Evolutionary conservation across 2,113 vertebrate species (phyloP).

Genomic region (Paratilapia polleni): DNA sequence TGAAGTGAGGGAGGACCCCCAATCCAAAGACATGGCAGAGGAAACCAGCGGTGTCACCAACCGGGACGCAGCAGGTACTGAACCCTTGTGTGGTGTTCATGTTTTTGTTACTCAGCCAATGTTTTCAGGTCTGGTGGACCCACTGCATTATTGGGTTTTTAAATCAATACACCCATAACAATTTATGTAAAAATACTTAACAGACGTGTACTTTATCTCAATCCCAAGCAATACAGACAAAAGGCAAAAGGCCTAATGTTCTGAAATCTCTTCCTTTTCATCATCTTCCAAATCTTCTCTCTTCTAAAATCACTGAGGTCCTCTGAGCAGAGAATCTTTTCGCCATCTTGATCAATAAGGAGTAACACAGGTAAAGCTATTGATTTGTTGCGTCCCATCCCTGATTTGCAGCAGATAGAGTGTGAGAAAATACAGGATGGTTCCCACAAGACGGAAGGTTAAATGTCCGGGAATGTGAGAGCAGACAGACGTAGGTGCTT

Average conservation of each 20-base stretch:
- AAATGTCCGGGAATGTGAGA: too few relatives aligned
- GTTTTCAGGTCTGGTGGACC: background rate
- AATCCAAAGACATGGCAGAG: conserved; percentile 33
- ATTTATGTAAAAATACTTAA: too few relatives aligned
- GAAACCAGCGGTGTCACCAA: background rate
- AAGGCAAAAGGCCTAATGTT: background rate
- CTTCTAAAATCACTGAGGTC: background rate
- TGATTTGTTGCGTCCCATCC: background rate
- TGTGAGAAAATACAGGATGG: too few relatives aligned
- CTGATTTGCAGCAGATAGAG: too few relatives aligned
- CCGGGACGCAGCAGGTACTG: background rate
- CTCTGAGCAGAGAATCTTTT: background rate
- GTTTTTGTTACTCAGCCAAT: background rate
- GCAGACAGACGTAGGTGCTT: too few relatives aligned
- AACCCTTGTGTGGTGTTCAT: background rate
- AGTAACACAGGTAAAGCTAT: background rate
- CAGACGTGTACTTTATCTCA: background rate
- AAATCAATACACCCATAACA: background rate
- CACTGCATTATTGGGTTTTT: rapidly evolving
- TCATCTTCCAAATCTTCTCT: background rate
- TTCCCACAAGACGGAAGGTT: too few relatives aligned
- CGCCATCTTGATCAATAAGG: background rate
- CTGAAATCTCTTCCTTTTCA: background rate
- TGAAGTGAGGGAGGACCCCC: background rate
- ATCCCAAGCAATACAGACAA: background rate